Evolutionary conservation across 2,888 invertebrate species (phyloP), one percentile per base, ranked within the genome.

Genomic region (Drosophila prostipennis): DNA sequence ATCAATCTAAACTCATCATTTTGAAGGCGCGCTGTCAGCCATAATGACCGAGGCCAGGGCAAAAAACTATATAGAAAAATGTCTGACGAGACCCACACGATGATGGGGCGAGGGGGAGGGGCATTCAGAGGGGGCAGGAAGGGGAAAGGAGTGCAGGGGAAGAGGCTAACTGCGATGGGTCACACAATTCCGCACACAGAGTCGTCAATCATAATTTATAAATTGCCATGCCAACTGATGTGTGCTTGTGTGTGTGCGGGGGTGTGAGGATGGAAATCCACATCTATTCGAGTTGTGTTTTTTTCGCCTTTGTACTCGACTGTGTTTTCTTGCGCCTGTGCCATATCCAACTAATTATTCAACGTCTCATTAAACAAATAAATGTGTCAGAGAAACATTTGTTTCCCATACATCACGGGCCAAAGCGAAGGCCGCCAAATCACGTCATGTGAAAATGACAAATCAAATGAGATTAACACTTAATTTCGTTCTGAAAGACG

Each of bases 1-100:
- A 84, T 84, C 84, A 87, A 84, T 84, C 84, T 84, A 84, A 84
- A 87, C 87, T 85, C 87, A 87, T 84, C 85, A 85, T 87, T 85
- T 82, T 85, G 82, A 84, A 87, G 85, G 85, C 87, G 67, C 77
- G 82, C 87, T 87, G 87, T 84, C 87, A 85, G 73, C 80, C 79
- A 61, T 82, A 87, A 84, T 85, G 87, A 79, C 87, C 84, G 63
- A 71, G 79, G 72, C 80, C 80, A 76, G 78, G 76, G 79, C 87
- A 80, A 86, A 83, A 64, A 55, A 65, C 52, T 54, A 76, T 68
- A 74, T 53, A 67, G 67, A 72, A 74, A 80, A 78, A 71, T 65
- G 59, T 60, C 68, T 51, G 69, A 67, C 72, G 64, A 61, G 61
- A 57, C 46, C 63, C 40, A 49, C 39, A 39, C 57, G 61, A 26